Percentiles rank a stretch among this genome's conserved stretches.
Evolutionary conservation across 2,113 vertebrate genomes (phyloP).

Genomic region (Chionomys nivalis): DNA sequence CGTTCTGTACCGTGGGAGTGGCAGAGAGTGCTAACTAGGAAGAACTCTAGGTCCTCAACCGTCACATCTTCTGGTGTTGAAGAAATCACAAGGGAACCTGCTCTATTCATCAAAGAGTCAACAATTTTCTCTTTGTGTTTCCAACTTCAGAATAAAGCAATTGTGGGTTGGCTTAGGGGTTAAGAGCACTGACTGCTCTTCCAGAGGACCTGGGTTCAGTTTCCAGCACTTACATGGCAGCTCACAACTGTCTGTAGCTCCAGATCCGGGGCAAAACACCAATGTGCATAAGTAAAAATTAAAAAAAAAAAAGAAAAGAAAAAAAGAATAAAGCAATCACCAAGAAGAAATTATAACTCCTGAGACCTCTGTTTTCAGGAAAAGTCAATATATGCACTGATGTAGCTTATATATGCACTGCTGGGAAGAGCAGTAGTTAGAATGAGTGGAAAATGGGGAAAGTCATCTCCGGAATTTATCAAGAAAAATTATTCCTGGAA

Average conservation of each 20-base stretch:
- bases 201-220: too few relatives aligned
- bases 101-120: not conserved
- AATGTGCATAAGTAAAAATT: too few relatives aligned
- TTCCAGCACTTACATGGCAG: too few relatives aligned
- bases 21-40: not conserved
- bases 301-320: too few relatives aligned
- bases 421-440: not conserved
- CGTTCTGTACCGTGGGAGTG: not conserved
- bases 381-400: not conserved
- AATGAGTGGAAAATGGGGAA: not conserved
- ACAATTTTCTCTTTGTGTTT: constrained; percentile 22
- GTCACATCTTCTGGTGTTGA: not conserved
- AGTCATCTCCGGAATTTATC: not conserved
- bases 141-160: constrained; percentile 39
- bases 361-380: not conserved
- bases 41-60: not conserved
- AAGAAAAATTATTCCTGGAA: constrained; percentile 5
- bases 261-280: too few relatives aligned
- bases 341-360: constrained; percentile 30
- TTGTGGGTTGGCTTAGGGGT: not conserved
- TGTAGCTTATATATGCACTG: not conserved
- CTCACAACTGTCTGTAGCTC: too few relatives aligned
- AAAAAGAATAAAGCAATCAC: not conserved
- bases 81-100: not conserved
- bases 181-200: too few relatives aligned